Conservation (phyloP, 2,113 vertebrate species). For the Gallinago jamesoni region DNA sequence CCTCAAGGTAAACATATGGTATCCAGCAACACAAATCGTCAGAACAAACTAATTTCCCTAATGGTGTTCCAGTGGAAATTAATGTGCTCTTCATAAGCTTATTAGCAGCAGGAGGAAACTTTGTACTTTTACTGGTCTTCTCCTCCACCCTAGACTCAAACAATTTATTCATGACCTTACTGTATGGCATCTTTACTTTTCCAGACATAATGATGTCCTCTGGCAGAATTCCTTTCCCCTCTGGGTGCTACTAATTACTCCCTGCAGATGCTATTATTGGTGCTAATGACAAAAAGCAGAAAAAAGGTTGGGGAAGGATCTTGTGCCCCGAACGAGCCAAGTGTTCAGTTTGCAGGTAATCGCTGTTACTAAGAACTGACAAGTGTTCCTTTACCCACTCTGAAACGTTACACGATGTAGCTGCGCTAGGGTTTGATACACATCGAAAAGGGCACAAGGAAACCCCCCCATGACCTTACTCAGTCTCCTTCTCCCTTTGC, state of each 20-base stretch:
- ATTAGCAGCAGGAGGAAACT: constrained; percentile 17
- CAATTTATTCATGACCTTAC: constrained; percentile 70
- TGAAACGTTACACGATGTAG: not conserved
- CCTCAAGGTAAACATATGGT: constrained; percentile 66
- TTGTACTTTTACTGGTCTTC: not conserved
- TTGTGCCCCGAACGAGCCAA: not conserved
- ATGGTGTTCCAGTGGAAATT: constrained; percentile 41
- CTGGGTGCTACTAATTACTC: constrained; percentile 85
- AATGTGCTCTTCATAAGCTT: not conserved
- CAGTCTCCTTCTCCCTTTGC: not conserved
- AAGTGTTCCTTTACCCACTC: not conserved
- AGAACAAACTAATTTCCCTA: constrained; percentile 36
- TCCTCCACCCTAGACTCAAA: constrained; percentile 9
- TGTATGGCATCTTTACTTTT: constrained; percentile 49
- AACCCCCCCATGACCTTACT: not conserved
- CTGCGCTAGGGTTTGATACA: not conserved
- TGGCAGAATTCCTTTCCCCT: constrained; percentile 72
- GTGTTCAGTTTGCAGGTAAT: not conserved
- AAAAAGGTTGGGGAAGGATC: constrained; percentile 35
- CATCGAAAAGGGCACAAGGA: not conserved
- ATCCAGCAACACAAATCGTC: constrained; percentile 41
- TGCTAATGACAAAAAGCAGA: constrained; percentile 51
- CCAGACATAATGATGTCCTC: constrained; percentile 60
- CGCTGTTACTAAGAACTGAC: not conserved
- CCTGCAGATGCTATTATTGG: constrained; percentile 75